Evolutionary conservation across 1,140 invertebrate species (phyloP), one percentile per base, ranked within the genome.

Genomic region (Drosophila funebris): DNA sequence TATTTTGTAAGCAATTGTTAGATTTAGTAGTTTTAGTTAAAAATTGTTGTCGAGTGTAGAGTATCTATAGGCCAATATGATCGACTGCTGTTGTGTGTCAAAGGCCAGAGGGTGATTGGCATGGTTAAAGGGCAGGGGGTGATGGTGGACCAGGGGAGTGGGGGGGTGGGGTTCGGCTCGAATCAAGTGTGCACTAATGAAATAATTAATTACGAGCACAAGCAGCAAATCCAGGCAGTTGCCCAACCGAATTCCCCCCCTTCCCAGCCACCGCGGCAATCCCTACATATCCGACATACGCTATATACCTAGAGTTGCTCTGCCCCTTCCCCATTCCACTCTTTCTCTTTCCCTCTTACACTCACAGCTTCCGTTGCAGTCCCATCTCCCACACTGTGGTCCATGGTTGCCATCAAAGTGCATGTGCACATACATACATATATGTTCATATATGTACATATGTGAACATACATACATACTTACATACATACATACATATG

Each of bases 151-250:
- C n/a, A n/a, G 6, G 14, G 6, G 16, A 20, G 18, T 20, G 18
- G 41, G 0, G 4, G 39, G 22, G 18, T 1, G 18, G 41, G 3
- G 3, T n/a, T 2, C 57, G 66, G 63, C 18, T 44, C 52, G 67
- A 58, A 80, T 80, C 77, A 80, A 80, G 78, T 80, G 78, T 80
- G 58, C 78, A 76, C 72, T 80, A 80, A 80, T 80, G 78, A 80
- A 80, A 80, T 77, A 80, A 80, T 80, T 80, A 80, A 80, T 80
- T 80, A 80, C 77, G 67, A 72, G 67, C 73, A 44, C 72, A 68
- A 78, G 67, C 76, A 70, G 63, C 62, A 66, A 66, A 63, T 41
- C 50, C 54, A 54, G 18, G 39, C 74, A 16, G 69, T 61, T 56
- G 41, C 20, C 24, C 53, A 33, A 22, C 22, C 46, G 8, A n/a